Evolutionary conservation across 2,888 invertebrate genomes (phyloP), one percentile per base, ranked within the genome.

Genomic region (Aplocera efformata): DNA sequence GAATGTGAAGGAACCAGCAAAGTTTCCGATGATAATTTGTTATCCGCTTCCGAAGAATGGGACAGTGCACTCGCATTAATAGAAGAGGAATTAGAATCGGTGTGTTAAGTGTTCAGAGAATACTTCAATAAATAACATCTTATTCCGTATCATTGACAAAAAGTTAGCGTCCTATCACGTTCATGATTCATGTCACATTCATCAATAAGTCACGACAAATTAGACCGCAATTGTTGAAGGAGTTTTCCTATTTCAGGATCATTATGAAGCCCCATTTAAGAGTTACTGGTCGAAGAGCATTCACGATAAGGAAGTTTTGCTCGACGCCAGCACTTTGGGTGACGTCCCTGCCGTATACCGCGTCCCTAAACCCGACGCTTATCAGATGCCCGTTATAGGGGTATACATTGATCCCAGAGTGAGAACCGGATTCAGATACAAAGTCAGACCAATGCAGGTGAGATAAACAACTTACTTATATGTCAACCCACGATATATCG

Each of bases 371-470:
- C 82, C 92, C 1, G 89, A 89, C 22, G 79, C 89, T 4, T 90
- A 92, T 59, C 92, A 93, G 70, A 86, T 93, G 69, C 92, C 93
- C 0, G 92, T 91, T 34, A 89, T 92, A 63, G 94, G 94, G 34
- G 91, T 94, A 37, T 93, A 92, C 76, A 90, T 94, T 55, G 94
- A 94, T 79, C 90, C 90, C 39, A 85, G 92, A 39, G 91, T 94
- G 49, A 85, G 92, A 55, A 91, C 94, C 51, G 94, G 94, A 54
- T 94, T 94, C 86, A 89, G 91, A 72, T 94, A 94, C 88, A 90
- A 91, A 79, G 92, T 93, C 50, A 89, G 92, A 63, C 91, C 92
- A 1, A 86, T 93, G 72, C 90, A 90, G 75, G 88, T 89, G 69
- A 88, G 88, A 82, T 58, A 57, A 81, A 69, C 68, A 65, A 67